A percentile compares a stretch with the other conserved stretches of the same genome.
phyloP scores from a whole-genome alignment of 2,888 invertebrate genomes.

The Lasioglossum malachurum region DNA sequence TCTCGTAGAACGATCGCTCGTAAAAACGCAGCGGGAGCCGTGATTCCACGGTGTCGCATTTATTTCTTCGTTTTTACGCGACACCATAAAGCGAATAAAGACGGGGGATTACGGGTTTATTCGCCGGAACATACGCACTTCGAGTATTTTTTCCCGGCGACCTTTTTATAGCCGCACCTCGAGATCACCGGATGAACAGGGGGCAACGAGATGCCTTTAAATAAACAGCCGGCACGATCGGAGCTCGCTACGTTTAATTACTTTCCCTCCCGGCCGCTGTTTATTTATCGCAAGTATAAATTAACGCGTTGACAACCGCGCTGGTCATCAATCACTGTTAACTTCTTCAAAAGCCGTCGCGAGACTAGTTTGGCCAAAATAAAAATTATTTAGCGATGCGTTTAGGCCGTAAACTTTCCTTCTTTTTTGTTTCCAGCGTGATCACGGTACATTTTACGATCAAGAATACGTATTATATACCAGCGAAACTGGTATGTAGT shows the following conservation, averaged over 20 bases:
- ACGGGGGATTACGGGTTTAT: conserved; percentile 31
- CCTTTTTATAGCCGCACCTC: conserved; percentile 14
- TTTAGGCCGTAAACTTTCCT: neutral
- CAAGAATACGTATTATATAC: neutral
- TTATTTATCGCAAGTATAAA: neutral
- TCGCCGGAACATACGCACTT: conserved; percentile 9
- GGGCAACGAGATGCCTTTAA: neutral
- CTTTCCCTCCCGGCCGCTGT: neutral
- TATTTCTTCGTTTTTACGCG: conserved; percentile 17
- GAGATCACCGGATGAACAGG: neutral
- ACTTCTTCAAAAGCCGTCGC: neutral
- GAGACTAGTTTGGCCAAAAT: neutral
- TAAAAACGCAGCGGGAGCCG: conserved; percentile 36
- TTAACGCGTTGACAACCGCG: neutral
- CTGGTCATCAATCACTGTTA: neutral
- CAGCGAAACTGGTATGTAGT: neutral
- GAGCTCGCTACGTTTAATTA: neutral
- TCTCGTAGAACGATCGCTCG: conserved; percentile 35
- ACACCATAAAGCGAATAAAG: conserved; percentile 32
- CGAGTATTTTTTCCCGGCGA: neutral
- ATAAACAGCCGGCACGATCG: neutral
- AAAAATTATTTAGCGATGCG: neutral
- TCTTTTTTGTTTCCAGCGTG: neutral
- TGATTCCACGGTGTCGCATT: conserved; percentile 14
- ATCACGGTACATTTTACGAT: neutral